These are phyloP conservation scores for Calameuta filiformis DNA, from an alignment of 2,888 invertebrate species.

Conservation along the genomic window DNA sequence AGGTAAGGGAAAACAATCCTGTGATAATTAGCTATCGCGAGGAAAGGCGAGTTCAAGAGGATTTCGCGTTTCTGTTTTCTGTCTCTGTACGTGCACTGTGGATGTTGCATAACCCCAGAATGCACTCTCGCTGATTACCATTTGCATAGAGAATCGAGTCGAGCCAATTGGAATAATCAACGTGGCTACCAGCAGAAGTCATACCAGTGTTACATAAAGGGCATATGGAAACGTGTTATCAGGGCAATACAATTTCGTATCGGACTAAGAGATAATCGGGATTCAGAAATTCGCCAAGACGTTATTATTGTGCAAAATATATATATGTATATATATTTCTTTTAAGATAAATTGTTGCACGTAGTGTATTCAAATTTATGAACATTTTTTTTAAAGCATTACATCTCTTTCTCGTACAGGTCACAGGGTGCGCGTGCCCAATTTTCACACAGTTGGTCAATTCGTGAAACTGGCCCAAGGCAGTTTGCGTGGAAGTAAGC, in stretches of 20 bases:
- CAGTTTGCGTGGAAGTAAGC: conserved; percentile 30
- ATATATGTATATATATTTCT: background rate
- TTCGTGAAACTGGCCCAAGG: background rate
- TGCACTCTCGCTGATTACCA: conserved; percentile 60
- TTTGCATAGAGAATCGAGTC: conserved; percentile 49
- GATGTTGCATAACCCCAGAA: conserved; percentile 37
- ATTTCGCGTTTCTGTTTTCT: background rate
- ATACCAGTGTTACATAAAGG: background rate
- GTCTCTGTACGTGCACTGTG: conserved; percentile 1
- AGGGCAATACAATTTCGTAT: background rate
- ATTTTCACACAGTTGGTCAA: background rate
- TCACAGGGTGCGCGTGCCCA: background rate
- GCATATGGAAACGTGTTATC: background rate
- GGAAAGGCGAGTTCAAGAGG: background rate
- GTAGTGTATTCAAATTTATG: background rate
- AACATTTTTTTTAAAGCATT: too few relatives aligned
- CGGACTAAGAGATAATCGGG: background rate
- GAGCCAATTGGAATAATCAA: conserved; percentile 36
- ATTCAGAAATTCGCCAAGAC: background rate
- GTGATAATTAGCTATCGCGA: background rate
- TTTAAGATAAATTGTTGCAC: background rate
- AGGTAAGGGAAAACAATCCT: background rate
- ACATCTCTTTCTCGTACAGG: too few relatives aligned
- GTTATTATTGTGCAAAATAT: background rate
- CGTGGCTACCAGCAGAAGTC: background rate